Percentiles rank a stretch among this genome's conserved stretches.
These are phyloP conservation scores for Sinhomidia bicolor DNA, from an alignment of 2,888 invertebrate species.

Conservation along the genomic window DNA sequence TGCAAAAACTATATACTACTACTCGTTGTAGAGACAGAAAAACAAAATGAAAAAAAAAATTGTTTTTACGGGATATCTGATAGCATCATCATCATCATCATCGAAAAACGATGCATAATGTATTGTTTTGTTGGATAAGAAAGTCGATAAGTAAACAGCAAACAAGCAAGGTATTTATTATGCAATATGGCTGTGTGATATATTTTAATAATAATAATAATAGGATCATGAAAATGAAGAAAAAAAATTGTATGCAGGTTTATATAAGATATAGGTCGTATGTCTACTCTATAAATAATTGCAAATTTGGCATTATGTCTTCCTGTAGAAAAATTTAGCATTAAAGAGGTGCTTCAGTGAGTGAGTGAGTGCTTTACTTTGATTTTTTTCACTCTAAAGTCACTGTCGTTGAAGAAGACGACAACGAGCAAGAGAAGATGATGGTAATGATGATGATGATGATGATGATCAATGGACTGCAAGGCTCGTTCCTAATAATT, in stretches of 20 bases:
- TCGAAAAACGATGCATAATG: not conserved
- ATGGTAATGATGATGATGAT: not conserved
- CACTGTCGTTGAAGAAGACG: not conserved
- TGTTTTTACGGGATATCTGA: conserved; percentile 23
- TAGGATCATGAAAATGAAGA: not conserved
- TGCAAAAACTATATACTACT: too few species aligned
- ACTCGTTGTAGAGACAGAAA: not conserved
- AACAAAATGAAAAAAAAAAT: not conserved
- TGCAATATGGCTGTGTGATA: not conserved
- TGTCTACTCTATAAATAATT: too few species aligned
- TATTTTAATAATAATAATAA: conserved; percentile 7
- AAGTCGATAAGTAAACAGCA: conserved; percentile 17
- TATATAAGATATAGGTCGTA: too few species aligned
- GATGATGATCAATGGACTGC: not conserved
- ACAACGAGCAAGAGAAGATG: too few species aligned
- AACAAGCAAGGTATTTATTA: not conserved
- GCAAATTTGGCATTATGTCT: not conserved
- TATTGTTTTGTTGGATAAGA: not conserved
- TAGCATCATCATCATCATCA: not conserved
- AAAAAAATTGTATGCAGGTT: too few species aligned
- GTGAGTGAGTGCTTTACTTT: not conserved
- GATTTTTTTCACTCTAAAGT: not conserved
- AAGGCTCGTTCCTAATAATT: not conserved
- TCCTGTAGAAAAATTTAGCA: too few species aligned
- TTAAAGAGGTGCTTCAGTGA: too few species aligned